These are phyloP conservation scores for Eristalis intricaria DNA, from an alignment of 2,888 invertebrate species.

Conservation along the genomic window DNA sequence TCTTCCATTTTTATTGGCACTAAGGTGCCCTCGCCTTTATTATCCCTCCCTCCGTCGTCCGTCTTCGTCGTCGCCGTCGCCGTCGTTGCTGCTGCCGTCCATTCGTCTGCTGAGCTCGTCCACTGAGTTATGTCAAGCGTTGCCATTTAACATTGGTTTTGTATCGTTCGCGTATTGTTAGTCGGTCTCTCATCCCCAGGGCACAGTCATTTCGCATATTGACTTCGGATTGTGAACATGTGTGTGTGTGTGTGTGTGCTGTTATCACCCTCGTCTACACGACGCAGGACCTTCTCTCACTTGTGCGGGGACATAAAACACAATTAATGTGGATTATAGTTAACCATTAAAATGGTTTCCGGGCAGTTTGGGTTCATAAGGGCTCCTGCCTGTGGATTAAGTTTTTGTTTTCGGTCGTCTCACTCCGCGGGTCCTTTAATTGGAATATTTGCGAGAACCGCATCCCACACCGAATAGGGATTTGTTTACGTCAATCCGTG, in stretches of 20 bases:
- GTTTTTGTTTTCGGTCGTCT: conserved; percentile 10
- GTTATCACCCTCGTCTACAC: conserved; percentile 47
- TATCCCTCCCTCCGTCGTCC: too few species aligned
- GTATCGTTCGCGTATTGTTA: conserved; percentile 1
- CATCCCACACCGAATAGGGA: background rate
- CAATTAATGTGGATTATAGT: conserved; percentile 72
- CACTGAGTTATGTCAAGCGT: conserved; percentile 49
- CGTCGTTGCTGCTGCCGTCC: background rate
- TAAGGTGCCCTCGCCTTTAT: conserved; percentile 68
- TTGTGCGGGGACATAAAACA: conserved; percentile 67
- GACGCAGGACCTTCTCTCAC: conserved; percentile 6
- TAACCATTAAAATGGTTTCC: conserved; percentile 64
- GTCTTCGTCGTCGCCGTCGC: too few species aligned
- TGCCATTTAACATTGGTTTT: conserved; percentile 39
- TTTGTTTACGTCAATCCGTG: conserved; percentile 37
- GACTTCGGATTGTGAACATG: conserved; percentile 19
- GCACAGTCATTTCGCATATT: conserved; percentile 56
- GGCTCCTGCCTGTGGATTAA: conserved; percentile 34
- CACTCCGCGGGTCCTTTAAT: conserved; percentile 48
- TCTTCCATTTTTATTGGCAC: conserved; percentile 72
- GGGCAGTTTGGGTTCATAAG: conserved; percentile 68
- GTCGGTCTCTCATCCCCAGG: background rate
- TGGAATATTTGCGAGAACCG: conserved; percentile 18
- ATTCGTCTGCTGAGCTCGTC: background rate
- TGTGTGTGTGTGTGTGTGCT: conserved; percentile 18